Evolutionary conservation across 92 coral and sea anemone species (phyloP), one percentile per base, ranked within the genome.

Genomic region (Parazoanthus atlanticus): DNA sequence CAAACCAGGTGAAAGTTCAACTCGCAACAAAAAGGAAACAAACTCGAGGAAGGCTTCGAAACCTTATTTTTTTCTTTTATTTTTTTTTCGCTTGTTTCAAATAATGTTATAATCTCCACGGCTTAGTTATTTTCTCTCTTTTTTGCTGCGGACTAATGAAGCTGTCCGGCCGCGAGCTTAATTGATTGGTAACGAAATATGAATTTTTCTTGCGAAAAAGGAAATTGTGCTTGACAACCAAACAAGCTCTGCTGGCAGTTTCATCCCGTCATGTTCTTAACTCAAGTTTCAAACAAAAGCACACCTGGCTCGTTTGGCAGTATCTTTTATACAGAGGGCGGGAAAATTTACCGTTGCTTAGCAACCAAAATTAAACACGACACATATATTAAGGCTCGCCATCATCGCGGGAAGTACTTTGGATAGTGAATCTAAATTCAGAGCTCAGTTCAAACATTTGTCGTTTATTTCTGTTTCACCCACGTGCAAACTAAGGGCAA

Each of bases 261-360:
- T 38, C 15, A 73, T 25, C 29, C 17, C 30, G 32, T 23, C 81
- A 41, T 9, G 28, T 41, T 77, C 17, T 77, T 21, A 10, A 76
- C 32, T 40, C 36, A 41, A 41, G 32, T 23, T 77, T 5, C 56
- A 23, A 77, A 77, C 81, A 77, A 77, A 77, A 77, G 81, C 26
- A 43, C 81, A 77, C 81, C 81, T 77, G 81, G 81, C 28, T 21
- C 16, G 11, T 12, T 77, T 77, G 81, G 58, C 81, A 77, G 81
- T 77, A 40, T 41, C 33, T 31, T 25, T 41, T 40, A 40, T 21
- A 41, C 2, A 76, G 49, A 38, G 81, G 81, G 81, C 81, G 58
- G 81, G 81, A 77, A 77, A 77, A 41, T 12, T 38, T 31, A 38
- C 30, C 16, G 81, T 77, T 77, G 54, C 81, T 32, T 38, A 77